A percentile compares a stretch with the other conserved stretches of the same genome.
phyloP scores from a whole-genome alignment of 2,113 vertebrate species.

The Anhinga rufa region DNA sequence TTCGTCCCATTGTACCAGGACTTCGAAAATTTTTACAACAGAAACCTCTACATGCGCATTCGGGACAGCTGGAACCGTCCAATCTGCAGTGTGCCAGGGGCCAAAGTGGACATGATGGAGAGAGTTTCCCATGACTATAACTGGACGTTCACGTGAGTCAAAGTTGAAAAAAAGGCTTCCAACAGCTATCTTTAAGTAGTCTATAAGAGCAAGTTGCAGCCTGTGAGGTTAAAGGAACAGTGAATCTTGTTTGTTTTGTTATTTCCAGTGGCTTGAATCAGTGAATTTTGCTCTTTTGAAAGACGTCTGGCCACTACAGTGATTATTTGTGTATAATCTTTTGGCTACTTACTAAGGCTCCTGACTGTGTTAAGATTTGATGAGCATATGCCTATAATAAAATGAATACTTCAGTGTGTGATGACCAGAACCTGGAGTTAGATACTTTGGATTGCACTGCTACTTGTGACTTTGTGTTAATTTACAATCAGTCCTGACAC shows the following conservation, averaged over 20 bases:
- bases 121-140: slow-evolving; percentile 88
- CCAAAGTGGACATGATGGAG: slow-evolving; percentile 89
- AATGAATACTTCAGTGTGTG: not conserved
- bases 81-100: slow-evolving; percentile 90
- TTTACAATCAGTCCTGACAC: not conserved
- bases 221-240: not conserved
- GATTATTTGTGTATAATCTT: not conserved
- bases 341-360: not conserved
- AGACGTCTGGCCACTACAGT: not conserved
- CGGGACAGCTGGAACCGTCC: slow-evolving; percentile 97
- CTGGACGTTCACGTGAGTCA: slow-evolving; percentile 92
- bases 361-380: not conserved
- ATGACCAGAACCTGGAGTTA: not conserved
- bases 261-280: not conserved
- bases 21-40: slow-evolving; percentile 97
- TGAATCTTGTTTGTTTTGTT: not conserved
- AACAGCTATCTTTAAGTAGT: not conserved
- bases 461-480: not conserved
- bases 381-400: not conserved
- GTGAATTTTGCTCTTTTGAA: not conserved
- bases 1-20: slow-evolving; percentile 97
- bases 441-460: not conserved
- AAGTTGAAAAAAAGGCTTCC: not conserved
- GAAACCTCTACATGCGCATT: slow-evolving; percentile 96
- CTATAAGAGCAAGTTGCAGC: not conserved